These are phyloP conservation scores for Chloroclysta siterata DNA, from an alignment of 2,888 invertebrate genomes.

Conservation along the genomic window DNA sequence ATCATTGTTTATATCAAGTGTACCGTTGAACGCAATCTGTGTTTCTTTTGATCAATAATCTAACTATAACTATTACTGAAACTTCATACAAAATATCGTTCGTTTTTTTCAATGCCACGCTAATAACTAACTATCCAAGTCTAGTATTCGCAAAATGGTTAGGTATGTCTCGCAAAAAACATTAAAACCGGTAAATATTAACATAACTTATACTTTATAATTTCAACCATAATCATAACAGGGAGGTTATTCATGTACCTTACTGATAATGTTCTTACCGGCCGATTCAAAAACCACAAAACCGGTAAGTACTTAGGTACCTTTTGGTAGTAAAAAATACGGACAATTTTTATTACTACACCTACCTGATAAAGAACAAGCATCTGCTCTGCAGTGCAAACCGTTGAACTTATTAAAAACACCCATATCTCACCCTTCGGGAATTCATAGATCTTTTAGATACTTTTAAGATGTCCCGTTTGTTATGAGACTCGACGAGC, in stretches of 20 bases:
- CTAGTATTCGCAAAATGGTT: neutral
- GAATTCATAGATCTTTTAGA: slow-evolving; percentile 52
- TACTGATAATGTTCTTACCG: neutral
- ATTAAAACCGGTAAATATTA: neutral
- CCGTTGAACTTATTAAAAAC: slow-evolving; percentile 48
- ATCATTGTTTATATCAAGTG: neutral
- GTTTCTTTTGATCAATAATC: too few relatives aligned
- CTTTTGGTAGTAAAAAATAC: neutral
- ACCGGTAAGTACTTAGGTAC: neutral
- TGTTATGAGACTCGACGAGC: slow-evolving; percentile 49
- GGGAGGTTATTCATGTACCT: neutral
- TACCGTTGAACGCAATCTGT: neutral
- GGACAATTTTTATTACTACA: neutral
- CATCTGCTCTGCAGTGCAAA: slow-evolving; percentile 27
- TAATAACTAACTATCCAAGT: neutral
- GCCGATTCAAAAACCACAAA: neutral
- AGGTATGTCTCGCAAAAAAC: neutral
- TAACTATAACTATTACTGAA: too few relatives aligned
- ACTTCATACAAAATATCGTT: too few relatives aligned
- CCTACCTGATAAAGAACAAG: slow-evolving; percentile 3
- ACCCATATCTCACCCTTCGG: slow-evolving; percentile 54
- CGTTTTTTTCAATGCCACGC: too few relatives aligned
- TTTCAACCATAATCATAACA: neutral
- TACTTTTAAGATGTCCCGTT: slow-evolving; percentile 32
- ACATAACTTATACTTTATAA: neutral